These are phyloP conservation scores for Coregonus suidteri DNA, from an alignment of 2,797 vertebrate species.

Conservation along the genomic window DNA sequence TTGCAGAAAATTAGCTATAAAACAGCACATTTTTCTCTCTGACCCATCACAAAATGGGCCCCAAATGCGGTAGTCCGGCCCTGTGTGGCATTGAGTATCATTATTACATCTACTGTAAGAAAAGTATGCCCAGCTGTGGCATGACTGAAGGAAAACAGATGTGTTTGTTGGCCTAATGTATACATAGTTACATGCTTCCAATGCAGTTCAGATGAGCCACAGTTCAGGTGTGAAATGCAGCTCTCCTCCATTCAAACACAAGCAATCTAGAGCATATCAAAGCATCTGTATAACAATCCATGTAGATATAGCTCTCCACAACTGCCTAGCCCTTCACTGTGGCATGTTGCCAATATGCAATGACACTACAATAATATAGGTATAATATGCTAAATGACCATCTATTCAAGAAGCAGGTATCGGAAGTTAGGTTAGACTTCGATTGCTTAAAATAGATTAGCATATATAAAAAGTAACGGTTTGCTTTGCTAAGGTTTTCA, in stretches of 20 bases:
- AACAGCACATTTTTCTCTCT: too few species aligned
- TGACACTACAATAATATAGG: neutral
- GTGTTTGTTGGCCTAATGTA: neutral
- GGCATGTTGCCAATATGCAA: conserved; percentile 1
- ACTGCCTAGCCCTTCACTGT: neutral
- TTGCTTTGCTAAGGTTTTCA: conserved; percentile 43
- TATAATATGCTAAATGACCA: neutral
- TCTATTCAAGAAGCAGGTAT: conserved; percentile 1
- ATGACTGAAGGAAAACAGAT: neutral
- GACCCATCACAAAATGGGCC: too few species aligned
- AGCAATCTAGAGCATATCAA: neutral
- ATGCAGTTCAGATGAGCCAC: neutral
- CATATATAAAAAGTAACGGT: conserved; percentile 46
- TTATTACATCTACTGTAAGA: neutral
- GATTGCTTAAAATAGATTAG: conserved; percentile 19
- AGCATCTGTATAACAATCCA: neutral
- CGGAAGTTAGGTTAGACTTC: neutral
- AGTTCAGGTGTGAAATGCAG: neutral
- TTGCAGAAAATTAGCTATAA: too few species aligned
- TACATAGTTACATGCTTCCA: too few species aligned
- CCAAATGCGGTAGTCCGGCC: too few species aligned
- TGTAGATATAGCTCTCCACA: neutral
- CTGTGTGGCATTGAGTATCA: neutral
- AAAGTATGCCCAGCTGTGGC: neutral
- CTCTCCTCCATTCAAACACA: neutral